phyloP scores from a whole-genome alignment of 2,113 vertebrate species.

The Larimichthys crocea region DNA sequence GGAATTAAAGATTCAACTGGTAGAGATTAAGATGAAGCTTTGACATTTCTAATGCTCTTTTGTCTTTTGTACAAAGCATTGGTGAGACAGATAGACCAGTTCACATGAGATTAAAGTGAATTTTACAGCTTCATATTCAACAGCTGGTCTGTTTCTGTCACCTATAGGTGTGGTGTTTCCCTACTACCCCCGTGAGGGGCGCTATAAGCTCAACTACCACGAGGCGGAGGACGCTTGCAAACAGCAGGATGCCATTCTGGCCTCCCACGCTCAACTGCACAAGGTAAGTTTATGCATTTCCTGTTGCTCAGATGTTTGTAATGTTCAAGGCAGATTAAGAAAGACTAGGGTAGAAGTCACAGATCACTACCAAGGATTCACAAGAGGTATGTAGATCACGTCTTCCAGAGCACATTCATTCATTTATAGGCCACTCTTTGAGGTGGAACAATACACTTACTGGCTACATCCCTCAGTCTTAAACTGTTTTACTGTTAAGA shows the following conservation, averaged over 20 bases:
- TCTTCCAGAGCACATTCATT: not conserved
- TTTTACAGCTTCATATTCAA: constrained; percentile 1
- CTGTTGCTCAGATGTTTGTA: not conserved
- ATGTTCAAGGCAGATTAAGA: not conserved
- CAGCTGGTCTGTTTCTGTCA: constrained; percentile 5
- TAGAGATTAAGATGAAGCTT: not conserved
- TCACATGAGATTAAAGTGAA: not conserved
- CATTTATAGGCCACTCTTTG: not conserved
- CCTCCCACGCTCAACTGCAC: constrained; percentile 93
- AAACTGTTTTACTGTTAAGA: constrained; percentile 40
- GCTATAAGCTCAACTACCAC: constrained; percentile 92
- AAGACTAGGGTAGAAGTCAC: not conserved
- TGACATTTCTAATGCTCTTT: not conserved
- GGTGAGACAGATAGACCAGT: not conserved
- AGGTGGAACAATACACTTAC: not conserved
- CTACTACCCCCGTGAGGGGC: constrained; percentile 91
- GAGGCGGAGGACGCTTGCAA: constrained; percentile 90
- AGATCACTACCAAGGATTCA: not conserved
- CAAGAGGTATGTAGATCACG: not conserved
- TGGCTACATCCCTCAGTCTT: not conserved
- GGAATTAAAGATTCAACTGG: constrained; percentile 7
- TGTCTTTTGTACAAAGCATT: too few species aligned
- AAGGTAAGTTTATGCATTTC: constrained; percentile 63
- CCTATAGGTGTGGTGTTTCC: constrained; percentile 93
- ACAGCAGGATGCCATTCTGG: constrained; percentile 93